Base-by-base conservation (phyloP, 2,888 invertebrate genomes). In the Actias luna region DNA sequence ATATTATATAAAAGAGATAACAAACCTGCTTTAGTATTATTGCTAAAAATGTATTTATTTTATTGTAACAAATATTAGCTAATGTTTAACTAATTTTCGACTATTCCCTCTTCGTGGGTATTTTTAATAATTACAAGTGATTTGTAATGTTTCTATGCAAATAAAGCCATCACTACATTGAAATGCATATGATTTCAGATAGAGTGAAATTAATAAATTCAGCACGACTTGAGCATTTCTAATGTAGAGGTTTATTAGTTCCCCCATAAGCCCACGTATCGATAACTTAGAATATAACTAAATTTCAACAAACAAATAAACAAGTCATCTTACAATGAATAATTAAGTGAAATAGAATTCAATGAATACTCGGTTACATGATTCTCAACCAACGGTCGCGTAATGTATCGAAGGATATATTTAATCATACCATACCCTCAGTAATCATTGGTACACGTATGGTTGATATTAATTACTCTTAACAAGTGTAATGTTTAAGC, bases 101-200 rank as follows among this genome's bases (percentile, higher is more conserved):
- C 14, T 2, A 1, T 22, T 22, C 1, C 1, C 2, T 29, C 7
- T 29, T 29, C n/a, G 3, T 7, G 16, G 29, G 18, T 29, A 12
- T 29, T 55, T n/a, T 29, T 4, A 55, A 55, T 55, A 29, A 16
- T 55, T 55, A 29, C 27, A 5, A 10, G 10, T 4, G n/a, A 29
- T 55, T 29, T 55, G 16, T 55, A 55, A 2, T 14, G 29, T 29
- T 0, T 29, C 55, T 16, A 55, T 29, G 16, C 29, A 0, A 29
- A 55, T n/a, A 55, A 29, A 22, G 46, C 29, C 16, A 29, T 55
- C 29, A 27, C 52, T 52, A 27, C 16, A 52, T 52, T 52, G 58
- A 67, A 29, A 55, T 59, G 14, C 36, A 46, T 5, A 46, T 59
- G 29, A 36, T 50, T 31, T 35, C 14, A 61, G 22, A 61, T 33